Evolutionary conservation across 1,140 invertebrate genomes (phyloP), one percentile per base, ranked within the genome.

Genomic region (Colletes gigas): DNA sequence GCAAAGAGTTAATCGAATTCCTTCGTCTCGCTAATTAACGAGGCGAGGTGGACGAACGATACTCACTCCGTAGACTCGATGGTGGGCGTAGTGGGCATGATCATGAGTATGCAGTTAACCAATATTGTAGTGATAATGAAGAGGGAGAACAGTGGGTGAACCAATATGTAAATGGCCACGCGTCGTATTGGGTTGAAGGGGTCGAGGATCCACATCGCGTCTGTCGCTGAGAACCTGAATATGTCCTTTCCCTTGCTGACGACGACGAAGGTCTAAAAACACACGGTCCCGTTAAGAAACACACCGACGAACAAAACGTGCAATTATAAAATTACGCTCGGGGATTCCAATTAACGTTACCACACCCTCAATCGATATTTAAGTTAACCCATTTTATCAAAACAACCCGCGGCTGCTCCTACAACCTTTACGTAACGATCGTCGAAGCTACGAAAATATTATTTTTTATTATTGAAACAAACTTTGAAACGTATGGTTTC

Each of bases 111-210:
- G 95, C 98, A 99, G 95, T 99, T 99, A 93, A 97, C 96, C 93
- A 99, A 96, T 94, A 99, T 99, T 91, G 98, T 99, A 88, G 97
- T 97, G 93, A 99, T 99, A 94, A 99, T 99, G 95, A 99, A 97
- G 92, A 99, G 95, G 92, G 98, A 99, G 95, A 99, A 99, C 90
- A 98, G 94, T 93, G 98, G 98, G 96, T 99, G 98, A 92, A 99
- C 98, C 94, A 99, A 95, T 94, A 99, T 98, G 94, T 98, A 99
- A 94, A 99, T 98, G 91, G 98, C 98, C 92, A 98, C 97, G 93
- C 98, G 96, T 94, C 98, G 96, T 94, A 99, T 97, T 85, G 98
- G 98, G 95, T 99, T 99, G 95, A 99, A 99, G 85, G 98, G 98
- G 94, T 98, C 97, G 90, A 99, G 95, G 92, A 98, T 95, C 96